Conservation (phyloP, 2,113 vertebrate species). For the Nicator chloris region DNA sequence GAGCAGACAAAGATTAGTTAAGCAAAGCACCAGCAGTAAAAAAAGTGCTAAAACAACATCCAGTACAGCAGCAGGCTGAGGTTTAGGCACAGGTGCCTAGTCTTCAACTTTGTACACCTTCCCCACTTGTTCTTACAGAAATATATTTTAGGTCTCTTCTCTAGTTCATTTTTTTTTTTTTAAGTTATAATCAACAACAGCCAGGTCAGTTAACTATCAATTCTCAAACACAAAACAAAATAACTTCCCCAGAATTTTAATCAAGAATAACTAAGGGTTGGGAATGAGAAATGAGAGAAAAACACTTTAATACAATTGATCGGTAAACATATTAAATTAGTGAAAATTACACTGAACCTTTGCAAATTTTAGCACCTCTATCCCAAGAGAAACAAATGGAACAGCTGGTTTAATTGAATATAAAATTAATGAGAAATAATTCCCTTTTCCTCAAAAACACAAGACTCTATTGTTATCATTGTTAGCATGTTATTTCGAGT, state of each 20-base stretch:
- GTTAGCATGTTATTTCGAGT: neutral
- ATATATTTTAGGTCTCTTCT: neutral
- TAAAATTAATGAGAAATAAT: slow-evolving; percentile 12
- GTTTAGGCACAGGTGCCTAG: neutral
- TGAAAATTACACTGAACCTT: neutral
- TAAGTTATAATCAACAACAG: neutral
- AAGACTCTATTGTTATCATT: neutral
- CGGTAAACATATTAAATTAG: neutral
- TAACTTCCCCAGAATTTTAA: neutral
- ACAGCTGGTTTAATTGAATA: neutral
- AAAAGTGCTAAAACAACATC: neutral
- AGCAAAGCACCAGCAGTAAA: neutral
- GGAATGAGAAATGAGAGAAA: neutral
- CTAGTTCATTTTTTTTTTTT: neutral
- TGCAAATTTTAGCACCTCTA: neutral
- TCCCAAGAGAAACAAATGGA: neutral
- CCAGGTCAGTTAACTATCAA: neutral
- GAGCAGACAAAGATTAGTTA: neutral
- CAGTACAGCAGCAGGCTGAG: neutral
- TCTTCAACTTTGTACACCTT: neutral
- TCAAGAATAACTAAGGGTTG: neutral
- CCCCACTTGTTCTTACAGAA: neutral
- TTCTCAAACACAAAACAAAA: neutral
- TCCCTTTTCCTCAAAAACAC: neutral
- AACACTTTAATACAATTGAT: neutral